Evolutionary conservation across 2,797 vertebrate species (phyloP), one percentile per base, ranked within the genome.

Genomic region (Cheirogaleus major): DNA sequence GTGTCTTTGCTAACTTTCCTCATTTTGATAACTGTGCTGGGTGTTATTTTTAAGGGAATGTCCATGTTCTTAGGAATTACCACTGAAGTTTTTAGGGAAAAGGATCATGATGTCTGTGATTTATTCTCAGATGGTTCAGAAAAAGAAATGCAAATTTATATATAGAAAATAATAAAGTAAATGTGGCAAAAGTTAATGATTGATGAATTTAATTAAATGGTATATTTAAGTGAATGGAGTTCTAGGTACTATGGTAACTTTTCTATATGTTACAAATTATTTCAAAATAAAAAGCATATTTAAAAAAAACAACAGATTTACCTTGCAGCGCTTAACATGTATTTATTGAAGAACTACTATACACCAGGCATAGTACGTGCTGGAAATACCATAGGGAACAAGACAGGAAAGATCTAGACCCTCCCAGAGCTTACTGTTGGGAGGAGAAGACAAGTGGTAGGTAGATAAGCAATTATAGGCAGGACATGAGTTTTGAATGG

Each of bases 191-290:
- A 91, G 50, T 81, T 73, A 88, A 76, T 35, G 43, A 86, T 23
- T 27, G 59, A 22, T 85, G 32, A 55, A 41, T 83, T n/a, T 76
- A 73, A 63, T 48, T 27, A 55, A 83, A 65, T 59, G 35, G 41
- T 57, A 35, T 43, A 20, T 45, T 38, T 48, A 48, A 48, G 48
- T 48, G 61, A 83, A 65, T 61, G 38, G 78, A 76, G 25, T 48
- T 83, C n/a, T 92, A 52, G 78, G 13, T 89, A 48, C 43, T 61
- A 30, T 43, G 43, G 9, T 52, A 76, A 89, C 10, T 67, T 88
- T 88, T 84, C 57, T 87, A 22, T 95, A 92, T 52, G 20, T 82
- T 72, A 80, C 79, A 89, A 93, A 80, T 89, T 41, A 93, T 84
- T 96, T 91, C 27, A 79, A 93, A 92, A 91, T 83, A 69, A 85